phyloP scores from a whole-genome alignment of 2,888 invertebrate genomes.

The Miltochrista miniata region DNA sequence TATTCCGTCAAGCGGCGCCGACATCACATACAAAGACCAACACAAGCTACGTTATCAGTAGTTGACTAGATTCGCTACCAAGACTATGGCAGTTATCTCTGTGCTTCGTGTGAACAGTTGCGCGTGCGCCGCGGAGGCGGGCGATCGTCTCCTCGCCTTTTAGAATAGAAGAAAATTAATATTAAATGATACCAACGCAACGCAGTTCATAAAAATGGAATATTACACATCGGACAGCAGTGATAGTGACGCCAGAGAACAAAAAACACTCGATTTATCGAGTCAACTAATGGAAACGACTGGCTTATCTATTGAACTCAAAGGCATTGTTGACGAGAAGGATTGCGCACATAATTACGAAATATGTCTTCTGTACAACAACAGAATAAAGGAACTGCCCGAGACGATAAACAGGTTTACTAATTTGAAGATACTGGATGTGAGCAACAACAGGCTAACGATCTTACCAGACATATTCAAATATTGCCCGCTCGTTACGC shows the following conservation, averaged over 20 bases:
- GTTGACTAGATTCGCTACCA: background rate
- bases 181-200: conserved; percentile 32
- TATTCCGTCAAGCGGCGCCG: too few species aligned
- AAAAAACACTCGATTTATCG: conserved; percentile 87
- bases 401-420: conserved; percentile 85
- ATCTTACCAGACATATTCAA: conserved; percentile 90
- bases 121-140: conserved; percentile 68
- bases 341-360: conserved; percentile 85
- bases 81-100: background rate
- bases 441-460: conserved; percentile 93
- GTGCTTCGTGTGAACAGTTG: conserved; percentile 54
- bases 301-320: conserved; percentile 83
- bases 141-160: conserved; percentile 36
- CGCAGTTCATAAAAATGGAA: conserved; percentile 83
- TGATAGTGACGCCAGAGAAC: conserved; percentile 89
- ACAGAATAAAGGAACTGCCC: conserved; percentile 89
- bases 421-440: conserved; percentile 91
- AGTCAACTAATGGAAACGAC: conserved; percentile 81
- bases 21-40: conserved; percentile 4
- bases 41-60: conserved; percentile 27
- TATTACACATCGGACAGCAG: conserved; percentile 93
- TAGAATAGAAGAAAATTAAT: conserved; percentile 41
- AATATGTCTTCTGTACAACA: conserved; percentile 93
- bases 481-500: conserved; percentile 88
- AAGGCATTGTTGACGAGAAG: conserved; percentile 84